Conservation (phyloP, 2,888 invertebrate genomes). For the Dorcus hopei region DNA sequence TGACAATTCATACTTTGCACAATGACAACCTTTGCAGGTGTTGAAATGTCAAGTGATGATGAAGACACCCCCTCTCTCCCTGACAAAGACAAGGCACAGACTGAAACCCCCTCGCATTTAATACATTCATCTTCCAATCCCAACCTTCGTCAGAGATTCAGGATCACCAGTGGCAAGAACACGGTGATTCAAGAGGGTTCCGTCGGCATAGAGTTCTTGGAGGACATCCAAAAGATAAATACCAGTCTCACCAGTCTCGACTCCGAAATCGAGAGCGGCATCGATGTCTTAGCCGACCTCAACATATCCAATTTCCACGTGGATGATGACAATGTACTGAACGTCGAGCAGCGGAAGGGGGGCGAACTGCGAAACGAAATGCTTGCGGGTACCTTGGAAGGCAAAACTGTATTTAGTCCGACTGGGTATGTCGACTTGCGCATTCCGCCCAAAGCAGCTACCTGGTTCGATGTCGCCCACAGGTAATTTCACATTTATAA, state of each 20-base stretch:
- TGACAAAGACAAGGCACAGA: slow-evolving; percentile 34
- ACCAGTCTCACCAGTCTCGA: slow-evolving; percentile 1
- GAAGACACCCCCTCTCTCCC: slow-evolving; percentile 41
- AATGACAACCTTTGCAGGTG: slow-evolving; percentile 33
- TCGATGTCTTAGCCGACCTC: slow-evolving; percentile 41
- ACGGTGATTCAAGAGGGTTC: slow-evolving; percentile 32
- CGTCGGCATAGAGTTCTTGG: slow-evolving; percentile 17
- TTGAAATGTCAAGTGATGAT: slow-evolving; percentile 51
- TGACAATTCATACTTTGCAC: no score
- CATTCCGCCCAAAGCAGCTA: slow-evolving; percentile 4
- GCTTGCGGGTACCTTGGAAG: slow-evolving; percentile 19
- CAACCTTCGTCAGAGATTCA: slow-evolving; percentile 34
- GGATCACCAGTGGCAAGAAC: slow-evolving; percentile 29
- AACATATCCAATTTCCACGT: slow-evolving; percentile 16
- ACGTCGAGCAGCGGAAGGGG: slow-evolving; percentile 18
- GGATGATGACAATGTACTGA: slow-evolving; percentile 18
- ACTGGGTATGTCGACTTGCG: slow-evolving; percentile 43
- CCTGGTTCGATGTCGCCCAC: slow-evolving; percentile 5
- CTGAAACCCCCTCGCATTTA: slow-evolving; percentile 14
- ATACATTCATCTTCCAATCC: slow-evolving; percentile 7
- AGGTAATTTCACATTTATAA: background rate
- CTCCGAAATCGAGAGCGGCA: slow-evolving; percentile 41
- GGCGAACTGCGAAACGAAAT: slow-evolving; percentile 27
- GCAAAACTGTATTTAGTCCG: slow-evolving; percentile 38
- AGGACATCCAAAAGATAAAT: slow-evolving; percentile 11